Evolutionary conservation across 2,888 invertebrate genomes (phyloP), one percentile per base, ranked within the genome.

Genomic region (Griposia aprilina): DNA sequence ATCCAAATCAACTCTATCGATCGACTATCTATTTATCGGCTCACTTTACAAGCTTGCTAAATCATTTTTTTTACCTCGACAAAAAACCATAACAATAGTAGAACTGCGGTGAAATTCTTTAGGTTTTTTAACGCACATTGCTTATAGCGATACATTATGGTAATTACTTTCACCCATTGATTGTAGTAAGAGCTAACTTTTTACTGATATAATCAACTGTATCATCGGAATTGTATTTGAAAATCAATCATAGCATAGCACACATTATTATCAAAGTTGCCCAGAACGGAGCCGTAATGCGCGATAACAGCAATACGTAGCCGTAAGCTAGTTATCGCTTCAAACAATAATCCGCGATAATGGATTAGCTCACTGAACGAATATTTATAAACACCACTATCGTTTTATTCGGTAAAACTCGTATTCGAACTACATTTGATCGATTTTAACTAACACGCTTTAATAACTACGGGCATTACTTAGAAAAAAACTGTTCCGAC

Each of bases 311-410:
- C 82, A 86, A 87, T 90, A 91, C 91, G 90, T 91, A 90, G 90
- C 93, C 92, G 90, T 92, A 91, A 90, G 88, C 87, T 89, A 92
- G 93, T 95, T 96, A 96, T 96, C 96, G 95, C 90, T 87, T 80
- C 84, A 88, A 93, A 94, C 95, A 94, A 94, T 96, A 96, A 96
- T 96, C 96, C 96, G 89, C 93, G 95, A 96, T 96, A 95, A 95
- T 93, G 96, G 96, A 96, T 96, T 96, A 96, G 91, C 95, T 92
- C 93, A 92, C 91, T 91, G 90, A 87, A 87, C 90, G 93, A 91
- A 93, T 95, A 95, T 96, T 95, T 96, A 94, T 95, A 96, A 96
- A 96, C 93, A 94, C 93, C 92, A 93, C 94, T 93, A 95, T 94
- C 94, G 93, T 82, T 89, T 90, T 91, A 90, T 93, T 93, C 94